Base-by-base conservation (phyloP, 2,113 vertebrate genomes). In the Cisticola juncidis region DNA sequence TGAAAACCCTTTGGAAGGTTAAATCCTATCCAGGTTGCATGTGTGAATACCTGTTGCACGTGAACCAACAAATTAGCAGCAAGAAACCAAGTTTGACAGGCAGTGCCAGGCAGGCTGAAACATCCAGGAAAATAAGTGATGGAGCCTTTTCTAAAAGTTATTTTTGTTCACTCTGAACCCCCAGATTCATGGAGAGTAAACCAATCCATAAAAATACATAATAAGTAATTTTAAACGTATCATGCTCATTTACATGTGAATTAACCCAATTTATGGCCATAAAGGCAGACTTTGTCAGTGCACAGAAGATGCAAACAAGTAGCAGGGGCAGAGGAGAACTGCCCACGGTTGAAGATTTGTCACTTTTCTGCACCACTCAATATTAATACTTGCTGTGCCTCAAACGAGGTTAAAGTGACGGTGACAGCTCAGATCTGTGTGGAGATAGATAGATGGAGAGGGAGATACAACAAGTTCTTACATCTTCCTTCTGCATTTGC, bases 31-130 rank as follows among this genome's bases (percentile, higher is more conserved):
- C 61, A 62, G 74, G 50, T 60, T 71, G 44, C 22, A 68, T 61
- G 72, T 86, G 84, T 71, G 69, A 94, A 81, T 95, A 97, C 96
- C 94, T 97, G 95, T 97, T 97, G 96, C 93, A 94, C 48, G 42
- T 14, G 36, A 88, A 69, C 92, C 86, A 86, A 79, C 69, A 93
- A 92, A 95, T 93, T 64, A 93, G 65, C 82, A 84, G 82, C 61
- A 61, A 88, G 90, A 84, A 96, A 90, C 82, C 60, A 70, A 88
- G 84, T 94, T 85, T 97, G 90, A 86, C 69, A 81, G 77, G 81
- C 54, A 44, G 53, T 77, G 38, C 9, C 13, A 86, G 40, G 66
- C 66, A 87, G 70, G 44, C 48, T 76, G 45, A 64, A 83, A 60
- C 62, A 74, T 56, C 81, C 54, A 35, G 7, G 53, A 85, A 92